A percentile compares a stretch with the other conserved stretches of the same genome.
These are phyloP conservation scores for Pachyramphus minor DNA, from an alignment of 2,113 vertebrate species.

Conservation along the genomic window DNA sequence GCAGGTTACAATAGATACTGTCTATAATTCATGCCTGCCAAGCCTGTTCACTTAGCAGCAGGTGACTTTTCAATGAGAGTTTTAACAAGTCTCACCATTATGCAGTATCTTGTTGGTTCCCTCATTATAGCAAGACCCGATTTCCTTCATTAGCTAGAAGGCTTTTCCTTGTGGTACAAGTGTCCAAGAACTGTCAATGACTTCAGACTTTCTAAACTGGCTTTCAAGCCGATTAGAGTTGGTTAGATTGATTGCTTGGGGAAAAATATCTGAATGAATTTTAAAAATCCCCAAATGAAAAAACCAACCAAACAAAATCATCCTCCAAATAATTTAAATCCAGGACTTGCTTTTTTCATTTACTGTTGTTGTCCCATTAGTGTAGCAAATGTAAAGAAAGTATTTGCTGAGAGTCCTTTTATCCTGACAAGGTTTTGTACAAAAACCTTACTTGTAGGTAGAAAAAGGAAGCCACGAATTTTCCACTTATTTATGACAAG, in stretches of 20 bases:
- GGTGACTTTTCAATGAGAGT: not conserved
- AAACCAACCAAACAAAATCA: fast-evolving
- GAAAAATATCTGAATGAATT: not conserved
- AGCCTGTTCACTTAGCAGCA: constrained; percentile 1
- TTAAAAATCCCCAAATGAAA: not conserved
- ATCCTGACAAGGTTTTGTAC: not conserved
- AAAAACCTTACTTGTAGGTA: not conserved
- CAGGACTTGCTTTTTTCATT: not conserved
- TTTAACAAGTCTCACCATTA: constrained; percentile 1
- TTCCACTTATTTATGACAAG: not conserved
- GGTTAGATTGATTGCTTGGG: not conserved
- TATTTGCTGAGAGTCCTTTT: not conserved
- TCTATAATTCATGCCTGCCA: not conserved
- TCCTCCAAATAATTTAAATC: not conserved
- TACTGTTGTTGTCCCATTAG: not conserved
- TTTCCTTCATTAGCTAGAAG: constrained; percentile 11
- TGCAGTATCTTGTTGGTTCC: not conserved
- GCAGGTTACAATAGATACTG: not conserved
- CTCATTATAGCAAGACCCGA: not conserved
- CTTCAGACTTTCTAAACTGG: not conserved
- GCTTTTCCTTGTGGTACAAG: not conserved
- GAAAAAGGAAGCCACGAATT: not conserved
- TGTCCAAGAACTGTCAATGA: not conserved
- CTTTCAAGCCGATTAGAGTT: not conserved
- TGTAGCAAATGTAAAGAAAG: not conserved